These are phyloP conservation scores for Sceliomorpha sp. DNA, from an alignment of 2,888 invertebrate species.

Conservation along the genomic window DNA sequence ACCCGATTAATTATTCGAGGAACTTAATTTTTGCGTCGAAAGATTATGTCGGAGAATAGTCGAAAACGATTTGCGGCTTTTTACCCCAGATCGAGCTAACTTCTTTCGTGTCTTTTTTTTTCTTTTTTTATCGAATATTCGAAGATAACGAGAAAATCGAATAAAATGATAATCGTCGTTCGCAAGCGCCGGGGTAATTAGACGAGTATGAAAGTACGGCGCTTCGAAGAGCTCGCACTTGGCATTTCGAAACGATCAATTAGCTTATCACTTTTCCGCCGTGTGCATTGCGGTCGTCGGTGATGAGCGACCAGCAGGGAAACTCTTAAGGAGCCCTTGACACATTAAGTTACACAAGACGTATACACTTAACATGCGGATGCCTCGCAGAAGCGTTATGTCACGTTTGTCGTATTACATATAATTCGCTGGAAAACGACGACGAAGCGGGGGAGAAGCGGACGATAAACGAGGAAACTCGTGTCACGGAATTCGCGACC, in stretches of 20 bases:
- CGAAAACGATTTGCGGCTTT: no score
- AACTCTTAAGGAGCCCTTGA: conserved; percentile 72
- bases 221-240: conserved; percentile 29
- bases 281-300: conserved; percentile 37
- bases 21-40: no score
- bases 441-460: no score
- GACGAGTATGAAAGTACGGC: conserved; percentile 26
- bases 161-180: no score
- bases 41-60: no score
- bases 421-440: no score
- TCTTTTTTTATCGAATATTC: neutral
- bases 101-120: no score
- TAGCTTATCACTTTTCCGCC: conserved; percentile 62
- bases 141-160: neutral
- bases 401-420: conserved; percentile 46
- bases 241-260: conserved; percentile 59
- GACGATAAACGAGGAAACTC: no score
- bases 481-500: no score
- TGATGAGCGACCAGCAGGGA: conserved; percentile 53
- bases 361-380: conserved; percentile 32
- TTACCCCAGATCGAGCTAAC: no score
- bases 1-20: no score
- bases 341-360: conserved; percentile 71
- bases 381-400: conserved; percentile 57
- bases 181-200: conserved; percentile 5